Evolutionary conservation across 2,113 vertebrate species (phyloP), one percentile per base, ranked within the genome.

Genomic region (Himantopus leucocephalus): DNA sequence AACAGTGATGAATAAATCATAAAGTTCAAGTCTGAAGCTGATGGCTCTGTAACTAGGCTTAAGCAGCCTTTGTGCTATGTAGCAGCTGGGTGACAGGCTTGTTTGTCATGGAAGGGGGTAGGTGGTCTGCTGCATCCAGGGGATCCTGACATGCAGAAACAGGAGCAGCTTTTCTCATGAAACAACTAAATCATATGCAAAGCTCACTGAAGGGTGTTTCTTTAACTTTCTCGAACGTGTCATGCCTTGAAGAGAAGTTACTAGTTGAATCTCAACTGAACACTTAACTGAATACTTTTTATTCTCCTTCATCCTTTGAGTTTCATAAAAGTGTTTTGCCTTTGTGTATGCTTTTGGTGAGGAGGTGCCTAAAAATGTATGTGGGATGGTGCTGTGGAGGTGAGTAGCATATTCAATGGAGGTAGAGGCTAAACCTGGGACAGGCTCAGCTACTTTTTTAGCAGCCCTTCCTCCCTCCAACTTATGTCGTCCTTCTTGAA

Each of bases 191-290:
- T 53, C 32, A 16, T 8, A 12, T 8, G 45, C n/a, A 79, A 79
- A 73, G 8, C 16, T 76, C 11, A 37, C 1, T 24, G 23, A 60
- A 29, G 5, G 6, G 12, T 76, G 8, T 30, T 41, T 72, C 11
- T 82, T 73, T 50, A 22, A 10, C 4, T 55, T 72, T 59, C 11
- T 55, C 4, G 1, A 0, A 0, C 11, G 3, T 17, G 4, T 22
- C 20, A 8, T 27, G 14, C 15, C 24, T 60, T 39, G 34, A 59
- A 66, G 16, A 86, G 27, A 47, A 90, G 5, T 20, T 47, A 43
- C 6, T 29, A 5, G 8, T 77, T 70, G 88, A 66, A 77, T 29
- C 13, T 7, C 52, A 71, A 8, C 2, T 48, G 23, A 74, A 52
- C 3, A 21, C 1, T 68, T 63, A 50, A 35, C 1, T 12, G 39